phyloP scores from a whole-genome alignment of 2,113 vertebrate species.

The human (Homo sapiens) region GRCh38 chr2:34304001-34304500 shows the following conservation, averaged over 20 bases:
- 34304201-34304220: background rate
- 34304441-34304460: background rate
- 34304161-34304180: background rate
- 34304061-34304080: background rate
- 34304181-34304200: background rate
- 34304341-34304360: background rate
- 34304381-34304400: background rate
- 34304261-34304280: background rate
- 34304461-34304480: background rate
- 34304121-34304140: background rate
- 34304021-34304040: background rate
- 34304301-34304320: background rate
- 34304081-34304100: background rate
- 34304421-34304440: background rate
- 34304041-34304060: background rate
- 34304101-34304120: background rate
- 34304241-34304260: background rate
- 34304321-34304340: background rate
- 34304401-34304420: slow-evolving; percentile 7
- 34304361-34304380: background rate
- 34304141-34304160: background rate
- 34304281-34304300: background rate
- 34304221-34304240: background rate
- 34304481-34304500: background rate
- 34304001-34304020: background rate